Conservation (phyloP, 2,797 vertebrate species). For the Lacerta bilineata region DNA sequence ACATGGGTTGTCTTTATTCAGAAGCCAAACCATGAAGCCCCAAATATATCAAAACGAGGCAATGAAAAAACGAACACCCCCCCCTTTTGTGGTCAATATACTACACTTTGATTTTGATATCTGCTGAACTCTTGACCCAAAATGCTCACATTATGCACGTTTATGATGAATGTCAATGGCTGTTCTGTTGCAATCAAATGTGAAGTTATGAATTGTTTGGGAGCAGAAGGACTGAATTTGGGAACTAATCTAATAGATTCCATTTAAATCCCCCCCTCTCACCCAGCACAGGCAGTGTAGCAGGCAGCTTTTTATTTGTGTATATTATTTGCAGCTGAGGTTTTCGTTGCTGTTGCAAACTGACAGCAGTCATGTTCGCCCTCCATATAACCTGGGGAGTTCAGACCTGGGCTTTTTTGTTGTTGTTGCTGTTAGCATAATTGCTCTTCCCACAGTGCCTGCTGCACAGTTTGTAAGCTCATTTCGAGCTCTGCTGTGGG, state of each 20-base stretch:
- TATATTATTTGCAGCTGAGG: constrained; percentile 65
- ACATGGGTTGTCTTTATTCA: not conserved
- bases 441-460: constrained; percentile 74
- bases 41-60: not conserved
- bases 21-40: constrained; percentile 12
- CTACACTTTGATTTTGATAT: constrained; percentile 63
- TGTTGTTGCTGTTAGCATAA: constrained; percentile 70
- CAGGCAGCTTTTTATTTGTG: constrained; percentile 49
- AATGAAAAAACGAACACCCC: not conserved
- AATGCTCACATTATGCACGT: constrained; percentile 52
- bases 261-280: constrained; percentile 43
- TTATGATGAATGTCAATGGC: constrained; percentile 64
- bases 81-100: constrained; percentile 37
- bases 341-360: constrained; percentile 69
- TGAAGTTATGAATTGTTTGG: constrained; percentile 57
- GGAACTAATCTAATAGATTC: constrained; percentile 59
- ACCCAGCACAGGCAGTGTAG: constrained; percentile 25
- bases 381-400: constrained; percentile 51
- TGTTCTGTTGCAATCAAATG: constrained; percentile 20
- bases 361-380: constrained; percentile 65
- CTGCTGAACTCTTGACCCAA: constrained; percentile 57
- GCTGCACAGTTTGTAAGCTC: constrained; percentile 74
- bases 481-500: constrained; percentile 74
- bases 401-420: constrained; percentile 44
- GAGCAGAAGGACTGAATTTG: constrained; percentile 61